Base-by-base conservation (phyloP, 2,113 vertebrate genomes). In the Columba livia region DNA sequence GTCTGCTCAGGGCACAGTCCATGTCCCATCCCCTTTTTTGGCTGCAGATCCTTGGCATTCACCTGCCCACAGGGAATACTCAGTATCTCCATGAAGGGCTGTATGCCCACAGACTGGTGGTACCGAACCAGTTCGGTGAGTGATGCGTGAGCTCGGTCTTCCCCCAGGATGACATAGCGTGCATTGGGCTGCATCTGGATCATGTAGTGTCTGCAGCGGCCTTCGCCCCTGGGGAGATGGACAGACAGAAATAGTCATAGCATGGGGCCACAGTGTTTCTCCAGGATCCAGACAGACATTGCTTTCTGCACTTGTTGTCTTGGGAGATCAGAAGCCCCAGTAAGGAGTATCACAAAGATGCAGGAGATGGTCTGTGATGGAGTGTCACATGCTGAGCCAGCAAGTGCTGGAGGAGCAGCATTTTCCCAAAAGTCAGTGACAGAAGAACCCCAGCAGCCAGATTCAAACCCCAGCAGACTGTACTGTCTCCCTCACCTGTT, bases 181-280 rank as follows among this genome's bases (percentile, higher is more conserved):
- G 93, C 72, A 2, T 98, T 98, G 60, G 90, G 95, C 89, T 98
- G 98, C 96, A 97, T 90, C 90, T 98, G 90, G 8, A 98, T 88
- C 98, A 98, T 98, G 78, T 98, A 98, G 93, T 98, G 98, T 5
- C 98, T 95, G 91, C 97, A 98, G 42, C 97, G 94, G 58, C 82
- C 81, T 5, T 73, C 16, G 0, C 97, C 97, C 83, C 98, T 98
- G 89, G 6, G 17, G 34, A 77, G 18, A 70, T 2, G 20, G 34
- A 80, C 42, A 87, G 56, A 36, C 28, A 90, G 15, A 44, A 44
- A 69, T 0, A 61, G 28, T 9, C 44, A 34, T 0, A 14, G 6
- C 28, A 47, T 0, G 8, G 24, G 12, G 50, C 29, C 8, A 3
- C 50, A 58, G 8, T 0, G 0, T 29, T 56, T 28, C 51, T 66